Conservation (phyloP, 2,113 vertebrate species). For the Cheirogaleus medius region DNA sequence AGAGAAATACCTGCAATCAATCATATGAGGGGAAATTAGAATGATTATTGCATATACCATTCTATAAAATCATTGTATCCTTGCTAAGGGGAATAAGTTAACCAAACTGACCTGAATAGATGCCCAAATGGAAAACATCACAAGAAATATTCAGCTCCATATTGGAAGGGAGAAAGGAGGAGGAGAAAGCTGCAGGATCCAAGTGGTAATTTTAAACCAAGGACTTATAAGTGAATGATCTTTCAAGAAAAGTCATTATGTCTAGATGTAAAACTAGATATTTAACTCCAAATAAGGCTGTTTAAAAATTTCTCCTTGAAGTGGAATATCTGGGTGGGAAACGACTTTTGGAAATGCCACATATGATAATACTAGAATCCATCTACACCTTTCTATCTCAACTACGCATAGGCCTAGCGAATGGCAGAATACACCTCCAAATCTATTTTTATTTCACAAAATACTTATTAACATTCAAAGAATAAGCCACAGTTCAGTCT, state of each 20-base stretch:
- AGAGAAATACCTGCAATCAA: background rate
- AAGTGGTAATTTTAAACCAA: constrained; percentile 52
- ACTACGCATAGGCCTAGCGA: background rate
- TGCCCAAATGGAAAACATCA: constrained; percentile 37
- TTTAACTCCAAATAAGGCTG: constrained; percentile 40
- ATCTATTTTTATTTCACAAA: constrained; percentile 15
- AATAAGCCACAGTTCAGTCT: background rate
- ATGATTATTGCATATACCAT: background rate
- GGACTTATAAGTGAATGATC: constrained; percentile 47
- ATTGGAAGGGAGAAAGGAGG: background rate
- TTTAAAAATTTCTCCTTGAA: constrained; percentile 50
- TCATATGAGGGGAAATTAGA: constrained; percentile 30
- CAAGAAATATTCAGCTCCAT: background rate
- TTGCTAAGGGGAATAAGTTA: constrained; percentile 35
- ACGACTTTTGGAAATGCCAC: constrained; percentile 13
- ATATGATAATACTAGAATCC: background rate
- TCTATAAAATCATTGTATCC: constrained; percentile 16
- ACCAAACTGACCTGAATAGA: constrained; percentile 34
- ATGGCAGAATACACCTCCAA: background rate
- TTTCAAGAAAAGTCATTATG: constrained; percentile 41
- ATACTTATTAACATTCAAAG: background rate
- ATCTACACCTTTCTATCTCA: background rate
- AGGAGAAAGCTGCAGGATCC: constrained; percentile 38
- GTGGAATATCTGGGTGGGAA: background rate
- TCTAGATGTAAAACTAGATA: background rate